Percentiles rank a stretch among this genome's conserved stretches.
phyloP scores from a whole-genome alignment of 2,888 invertebrate genomes.

The Ormyrus rosae region DNA sequence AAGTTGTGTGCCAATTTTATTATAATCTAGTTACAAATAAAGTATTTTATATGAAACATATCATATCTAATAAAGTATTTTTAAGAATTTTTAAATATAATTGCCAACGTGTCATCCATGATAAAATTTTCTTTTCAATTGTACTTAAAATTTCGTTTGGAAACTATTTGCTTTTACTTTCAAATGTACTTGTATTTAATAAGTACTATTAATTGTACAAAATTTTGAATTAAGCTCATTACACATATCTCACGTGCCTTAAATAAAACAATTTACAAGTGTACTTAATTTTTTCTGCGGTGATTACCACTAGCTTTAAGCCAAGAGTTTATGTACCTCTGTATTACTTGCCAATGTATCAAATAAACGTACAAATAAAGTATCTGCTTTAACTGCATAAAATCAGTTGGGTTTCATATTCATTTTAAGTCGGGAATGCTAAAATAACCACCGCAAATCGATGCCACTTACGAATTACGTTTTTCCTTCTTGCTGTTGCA shows the following conservation, averaged over 20 bases:
- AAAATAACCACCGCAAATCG: background rate
- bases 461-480: slow-evolving; percentile 31
- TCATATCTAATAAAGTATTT: background rate
- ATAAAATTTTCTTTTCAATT: too few species aligned
- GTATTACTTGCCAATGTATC: slow-evolving; percentile 5
- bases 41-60: background rate
- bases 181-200: too few species aligned
- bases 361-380: slow-evolving; percentile 21
- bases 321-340: slow-evolving; percentile 11
- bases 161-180: too few species aligned
- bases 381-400: slow-evolving; percentile 2
- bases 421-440: background rate
- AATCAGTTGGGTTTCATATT: background rate
- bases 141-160: too few species aligned
- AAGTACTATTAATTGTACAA: too few species aligned
- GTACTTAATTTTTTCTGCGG: background rate
- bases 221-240: too few species aligned
- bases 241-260: too few species aligned
- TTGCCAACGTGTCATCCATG: background rate
- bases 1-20: slow-evolving; percentile 5
- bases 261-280: too few species aligned
- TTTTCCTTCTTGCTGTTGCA: slow-evolving; percentile 53
- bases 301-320: slow-evolving; percentile 8
- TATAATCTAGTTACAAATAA: background rate
- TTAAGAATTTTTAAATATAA: slow-evolving; percentile 1